These are phyloP conservation scores for Andrena cerasifolii DNA, from an alignment of 1,140 invertebrate species.

Conservation along the genomic window DNA sequence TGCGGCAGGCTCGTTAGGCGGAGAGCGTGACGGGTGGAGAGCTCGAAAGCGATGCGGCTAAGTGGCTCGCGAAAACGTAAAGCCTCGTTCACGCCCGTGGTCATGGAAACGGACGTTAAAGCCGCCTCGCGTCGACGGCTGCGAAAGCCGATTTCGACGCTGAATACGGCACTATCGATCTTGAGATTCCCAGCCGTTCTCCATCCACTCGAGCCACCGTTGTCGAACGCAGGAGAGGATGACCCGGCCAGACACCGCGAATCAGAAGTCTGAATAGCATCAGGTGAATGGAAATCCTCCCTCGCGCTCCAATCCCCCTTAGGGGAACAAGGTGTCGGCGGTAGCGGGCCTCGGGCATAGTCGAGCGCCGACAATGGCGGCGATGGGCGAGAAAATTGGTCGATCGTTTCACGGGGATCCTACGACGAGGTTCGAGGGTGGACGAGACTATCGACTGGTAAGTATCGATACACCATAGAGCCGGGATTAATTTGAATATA, in stretches of 20 bases:
- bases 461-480: background rate
- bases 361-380: background rate
- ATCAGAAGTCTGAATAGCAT: constrained; percentile 30
- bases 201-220: constrained; percentile 3
- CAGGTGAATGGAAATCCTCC: constrained; percentile 34
- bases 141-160: constrained; percentile 35
- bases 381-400: constrained; percentile 29
- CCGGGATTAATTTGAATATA: constrained; percentile 32
- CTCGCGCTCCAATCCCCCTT: background rate
- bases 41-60: background rate
- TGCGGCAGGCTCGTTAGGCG: background rate
- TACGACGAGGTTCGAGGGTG: too few relatives aligned
- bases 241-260: constrained; percentile 18
- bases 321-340: background rate
- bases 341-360: too few relatives aligned
- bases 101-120: constrained; percentile 10
- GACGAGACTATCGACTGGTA: background rate
- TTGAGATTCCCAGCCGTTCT: constrained; percentile 1
- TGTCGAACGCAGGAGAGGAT: too few relatives aligned
- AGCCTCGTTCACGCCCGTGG: constrained; percentile 15
- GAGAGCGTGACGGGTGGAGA: background rate
- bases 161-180: constrained; percentile 34
- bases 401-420: background rate
- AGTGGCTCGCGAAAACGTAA: background rate
- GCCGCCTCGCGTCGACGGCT: background rate